Conservation (phyloP, 2,797 vertebrate genomes). For the Pseudochromis fuscus region DNA sequence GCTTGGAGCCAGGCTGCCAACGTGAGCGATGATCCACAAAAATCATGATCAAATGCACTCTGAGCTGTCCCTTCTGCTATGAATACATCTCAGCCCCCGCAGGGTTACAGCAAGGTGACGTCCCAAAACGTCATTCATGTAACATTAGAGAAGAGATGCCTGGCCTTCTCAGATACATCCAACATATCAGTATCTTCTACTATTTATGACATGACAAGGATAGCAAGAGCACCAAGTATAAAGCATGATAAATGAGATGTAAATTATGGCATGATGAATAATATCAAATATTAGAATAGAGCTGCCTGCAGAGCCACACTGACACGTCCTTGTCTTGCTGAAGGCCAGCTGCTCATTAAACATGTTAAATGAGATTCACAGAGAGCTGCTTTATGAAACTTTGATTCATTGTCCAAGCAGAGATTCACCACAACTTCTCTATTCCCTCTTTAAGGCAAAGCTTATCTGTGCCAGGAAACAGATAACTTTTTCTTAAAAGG, state of each 20-base stretch:
- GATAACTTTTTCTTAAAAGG: neutral
- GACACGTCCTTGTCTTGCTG: conserved; percentile 16
- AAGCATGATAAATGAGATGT: conserved; percentile 60
- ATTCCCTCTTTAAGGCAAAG: conserved; percentile 3
- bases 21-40: conserved; percentile 55
- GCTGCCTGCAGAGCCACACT: conserved; percentile 1
- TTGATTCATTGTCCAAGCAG: neutral
- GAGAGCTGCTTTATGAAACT: conserved; percentile 16
- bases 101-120: conserved; percentile 58
- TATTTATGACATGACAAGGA: conserved; percentile 67
- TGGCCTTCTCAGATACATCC: conserved; percentile 49
- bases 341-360: conserved; percentile 4
- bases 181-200: conserved; percentile 70
- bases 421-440: neutral
- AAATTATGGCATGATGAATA: conserved; percentile 39
- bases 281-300: conserved; percentile 32
- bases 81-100: conserved; percentile 57
- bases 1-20: conserved; percentile 35
- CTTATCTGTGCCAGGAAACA: neutral
- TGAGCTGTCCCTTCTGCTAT: conserved; percentile 43
- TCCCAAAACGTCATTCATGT: conserved; percentile 66
- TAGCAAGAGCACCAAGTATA: conserved; percentile 22
- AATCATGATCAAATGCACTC: conserved; percentile 47
- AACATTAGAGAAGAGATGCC: conserved; percentile 71
- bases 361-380: conserved; percentile 2